These are phyloP conservation scores for Pangasianodon gigas DNA, from an alignment of 2,113 vertebrate species.

Conservation along the genomic window DNA sequence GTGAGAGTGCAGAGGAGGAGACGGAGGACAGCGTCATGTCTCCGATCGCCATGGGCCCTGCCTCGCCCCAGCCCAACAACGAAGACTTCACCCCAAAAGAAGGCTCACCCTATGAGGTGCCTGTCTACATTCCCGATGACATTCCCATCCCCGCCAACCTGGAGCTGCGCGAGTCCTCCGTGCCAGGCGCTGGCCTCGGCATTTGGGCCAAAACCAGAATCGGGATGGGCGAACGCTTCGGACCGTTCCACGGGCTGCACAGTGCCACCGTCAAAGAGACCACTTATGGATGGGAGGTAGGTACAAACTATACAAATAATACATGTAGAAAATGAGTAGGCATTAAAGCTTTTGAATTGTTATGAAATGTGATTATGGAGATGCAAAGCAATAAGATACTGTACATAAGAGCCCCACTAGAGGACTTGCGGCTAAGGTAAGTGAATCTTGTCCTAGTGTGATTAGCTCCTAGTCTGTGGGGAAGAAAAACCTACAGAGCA, in stretches of 20 bases:
- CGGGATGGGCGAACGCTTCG: slow-evolving; percentile 85
- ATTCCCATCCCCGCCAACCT: slow-evolving; percentile 95
- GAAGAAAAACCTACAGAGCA: slow-evolving; percentile 1
- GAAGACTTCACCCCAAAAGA: slow-evolving; percentile 98
- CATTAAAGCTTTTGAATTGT: not conserved
- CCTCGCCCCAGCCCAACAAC: slow-evolving; percentile 85
- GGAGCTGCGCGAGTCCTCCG: slow-evolving; percentile 95
- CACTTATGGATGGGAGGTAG: slow-evolving; percentile 97
- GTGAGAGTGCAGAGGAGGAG: slow-evolving; percentile 89
- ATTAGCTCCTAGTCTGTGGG: slow-evolving; percentile 25
- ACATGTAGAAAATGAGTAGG: not conserved
- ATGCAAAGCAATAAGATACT: slow-evolving; percentile 17
- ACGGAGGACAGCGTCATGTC: slow-evolving; percentile 93
- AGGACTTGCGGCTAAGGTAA: slow-evolving; percentile 45
- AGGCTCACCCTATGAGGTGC: slow-evolving; percentile 96
- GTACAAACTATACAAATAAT: slow-evolving; percentile 4
- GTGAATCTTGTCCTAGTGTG: slow-evolving; percentile 32
- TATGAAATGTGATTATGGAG: not conserved
- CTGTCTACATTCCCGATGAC: slow-evolving; percentile 99
- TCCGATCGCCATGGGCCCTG: slow-evolving; percentile 86
- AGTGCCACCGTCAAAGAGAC: slow-evolving; percentile 82
- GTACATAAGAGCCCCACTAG: not conserved
- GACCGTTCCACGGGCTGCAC: slow-evolving; percentile 81
- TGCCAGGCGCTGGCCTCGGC: slow-evolving; percentile 93
- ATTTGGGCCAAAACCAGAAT: slow-evolving; percentile 93